These are phyloP conservation scores for Siniperca chuatsi DNA, from an alignment of 2,113 vertebrate genomes.

Conservation along the genomic window DNA sequence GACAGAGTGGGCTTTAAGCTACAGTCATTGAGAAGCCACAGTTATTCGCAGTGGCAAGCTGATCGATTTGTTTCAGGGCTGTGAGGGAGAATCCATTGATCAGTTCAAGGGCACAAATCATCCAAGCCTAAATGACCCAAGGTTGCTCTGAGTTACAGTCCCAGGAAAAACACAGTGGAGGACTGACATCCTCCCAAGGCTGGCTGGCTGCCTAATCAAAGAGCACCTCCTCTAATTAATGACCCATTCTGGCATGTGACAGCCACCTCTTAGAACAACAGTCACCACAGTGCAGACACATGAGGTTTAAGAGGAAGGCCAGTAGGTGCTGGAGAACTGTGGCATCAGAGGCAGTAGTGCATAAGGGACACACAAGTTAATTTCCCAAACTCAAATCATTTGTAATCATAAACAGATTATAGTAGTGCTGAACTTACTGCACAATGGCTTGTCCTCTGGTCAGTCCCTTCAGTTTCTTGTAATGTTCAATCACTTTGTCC, in stretches of 20 bases:
- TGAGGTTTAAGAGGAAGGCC: constrained; percentile 6
- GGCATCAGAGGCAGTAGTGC: not conserved
- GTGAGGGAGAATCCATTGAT: constrained; percentile 70
- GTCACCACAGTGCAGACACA: constrained; percentile 15
- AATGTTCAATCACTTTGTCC: constrained; percentile 94
- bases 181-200: constrained; percentile 33
- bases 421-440: constrained; percentile 88
- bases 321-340: not conserved
- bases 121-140: constrained; percentile 46
- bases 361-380: constrained; percentile 8
- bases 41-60: constrained; percentile 61
- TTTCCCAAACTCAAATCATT: not conserved
- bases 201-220: constrained; percentile 47
- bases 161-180: constrained; percentile 51
- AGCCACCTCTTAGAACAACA: constrained; percentile 51
- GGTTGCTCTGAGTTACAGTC: constrained; percentile 49
- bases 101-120: constrained; percentile 78
- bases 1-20: constrained; percentile 60
- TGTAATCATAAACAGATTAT: not conserved
- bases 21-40: constrained; percentile 54
- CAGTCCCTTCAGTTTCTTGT: constrained; percentile 92
- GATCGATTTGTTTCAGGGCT: constrained; percentile 70
- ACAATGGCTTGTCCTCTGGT: constrained; percentile 96
- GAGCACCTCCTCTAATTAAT: constrained; percentile 69
- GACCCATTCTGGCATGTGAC: constrained; percentile 63